These are phyloP conservation scores for Bimastos eiseni DNA, from an alignment of 2,888 invertebrate species.

Conservation along the genomic window DNA sequence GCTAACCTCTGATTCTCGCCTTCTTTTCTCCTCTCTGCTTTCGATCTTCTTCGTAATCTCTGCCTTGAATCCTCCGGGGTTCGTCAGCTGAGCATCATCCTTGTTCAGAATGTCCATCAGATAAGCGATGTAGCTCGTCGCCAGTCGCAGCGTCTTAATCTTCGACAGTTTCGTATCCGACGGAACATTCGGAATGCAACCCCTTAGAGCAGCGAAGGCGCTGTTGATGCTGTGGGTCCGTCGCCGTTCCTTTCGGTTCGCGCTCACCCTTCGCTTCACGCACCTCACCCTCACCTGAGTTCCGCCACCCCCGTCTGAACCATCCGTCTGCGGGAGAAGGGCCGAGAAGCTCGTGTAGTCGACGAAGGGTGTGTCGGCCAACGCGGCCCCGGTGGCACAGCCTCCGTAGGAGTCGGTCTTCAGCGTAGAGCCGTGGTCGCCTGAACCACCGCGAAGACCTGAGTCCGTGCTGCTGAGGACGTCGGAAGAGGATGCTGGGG, in stretches of 20 bases:
- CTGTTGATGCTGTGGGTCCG: slow-evolving; percentile 92
- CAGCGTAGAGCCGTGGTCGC: background rate
- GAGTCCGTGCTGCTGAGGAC: slow-evolving; percentile 20
- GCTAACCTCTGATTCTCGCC: slow-evolving; percentile 42
- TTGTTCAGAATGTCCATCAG: slow-evolving; percentile 84
- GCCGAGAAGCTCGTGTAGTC: background rate
- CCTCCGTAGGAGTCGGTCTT: background rate
- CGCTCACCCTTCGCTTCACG: slow-evolving; percentile 23
- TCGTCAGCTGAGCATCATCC: slow-evolving; percentile 70
- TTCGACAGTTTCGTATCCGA: slow-evolving; percentile 90
- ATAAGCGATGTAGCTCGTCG: slow-evolving; percentile 74
- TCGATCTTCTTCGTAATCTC: slow-evolving; percentile 69
- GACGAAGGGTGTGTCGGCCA: background rate
- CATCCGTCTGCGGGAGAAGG: background rate
- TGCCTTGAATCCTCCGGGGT: slow-evolving; percentile 72
- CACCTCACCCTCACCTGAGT: slow-evolving; percentile 13
- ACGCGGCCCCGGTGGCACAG: background rate
- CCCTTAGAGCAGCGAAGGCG: slow-evolving; percentile 86
- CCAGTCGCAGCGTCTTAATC: slow-evolving; percentile 90
- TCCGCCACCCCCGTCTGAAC: background rate
- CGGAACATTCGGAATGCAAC: slow-evolving; percentile 94
- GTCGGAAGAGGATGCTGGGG: background rate
- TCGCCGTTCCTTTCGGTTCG: slow-evolving; percentile 80
- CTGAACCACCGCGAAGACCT: background rate
- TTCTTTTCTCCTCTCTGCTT: slow-evolving; percentile 47